Percentiles rank a stretch among this genome's conserved stretches.
Conservation (phyloP, 2,113 vertebrate genomes). For the Orycteropus afer region DNA sequence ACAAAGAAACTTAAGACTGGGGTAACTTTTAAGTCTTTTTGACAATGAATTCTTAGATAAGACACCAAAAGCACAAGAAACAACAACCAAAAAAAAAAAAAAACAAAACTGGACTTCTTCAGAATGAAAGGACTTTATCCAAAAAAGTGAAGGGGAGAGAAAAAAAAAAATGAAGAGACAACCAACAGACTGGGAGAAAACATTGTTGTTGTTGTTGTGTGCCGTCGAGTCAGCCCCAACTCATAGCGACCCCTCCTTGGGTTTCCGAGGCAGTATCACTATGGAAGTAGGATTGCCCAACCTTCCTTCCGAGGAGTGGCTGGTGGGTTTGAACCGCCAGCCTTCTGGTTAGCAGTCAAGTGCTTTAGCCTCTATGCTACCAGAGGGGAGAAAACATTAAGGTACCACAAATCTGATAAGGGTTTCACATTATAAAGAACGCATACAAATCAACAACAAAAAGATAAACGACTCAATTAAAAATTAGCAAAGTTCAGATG, state of each 20-base stretch:
- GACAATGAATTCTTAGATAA: neutral
- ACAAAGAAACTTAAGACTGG: neutral
- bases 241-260: too few relatives aligned
- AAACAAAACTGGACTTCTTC: neutral
- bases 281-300: too few relatives aligned
- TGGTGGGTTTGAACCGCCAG: too few relatives aligned
- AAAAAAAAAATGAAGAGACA: neutral
- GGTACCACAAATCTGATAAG: neutral
- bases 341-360: too few relatives aligned
- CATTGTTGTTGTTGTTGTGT: too few relatives aligned
- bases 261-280: too few relatives aligned
- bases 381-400: neutral
- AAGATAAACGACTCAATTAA: neutral
- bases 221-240: too few relatives aligned
- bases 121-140: neutral
- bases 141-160: too few relatives aligned
- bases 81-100: too few relatives aligned
- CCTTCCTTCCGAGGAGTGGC: too few relatives aligned
- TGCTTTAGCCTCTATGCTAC: too few relatives aligned
- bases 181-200: neutral
- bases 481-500: neutral
- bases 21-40: neutral
- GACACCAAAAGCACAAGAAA: neutral
- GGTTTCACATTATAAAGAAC: neutral
- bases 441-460: neutral